A percentile compares a stretch with the other conserved stretches of the same genome.
Conservation (phyloP, 2,888 invertebrate genomes). For the Iselma pallidipennis region DNA sequence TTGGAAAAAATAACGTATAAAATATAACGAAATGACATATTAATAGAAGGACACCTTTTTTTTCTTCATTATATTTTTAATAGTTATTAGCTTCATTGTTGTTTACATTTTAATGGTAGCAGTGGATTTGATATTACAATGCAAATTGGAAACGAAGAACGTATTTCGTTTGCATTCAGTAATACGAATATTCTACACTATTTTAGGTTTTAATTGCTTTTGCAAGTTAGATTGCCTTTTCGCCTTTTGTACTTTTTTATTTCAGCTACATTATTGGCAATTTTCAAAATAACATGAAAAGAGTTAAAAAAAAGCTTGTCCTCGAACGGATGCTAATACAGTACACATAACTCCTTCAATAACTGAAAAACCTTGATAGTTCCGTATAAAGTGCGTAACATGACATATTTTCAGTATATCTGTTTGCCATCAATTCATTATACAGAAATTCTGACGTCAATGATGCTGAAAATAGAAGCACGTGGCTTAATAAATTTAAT, state of each 20-base stretch:
- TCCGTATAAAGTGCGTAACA: too few species aligned
- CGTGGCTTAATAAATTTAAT: too few species aligned
- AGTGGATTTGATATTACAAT: conserved; percentile 13
- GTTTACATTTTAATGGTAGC: conserved; percentile 13
- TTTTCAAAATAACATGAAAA: neutral
- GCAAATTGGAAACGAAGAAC: conserved; percentile 6
- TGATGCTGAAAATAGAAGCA: too few species aligned
- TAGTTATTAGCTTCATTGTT: neutral
- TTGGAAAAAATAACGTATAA: neutral
- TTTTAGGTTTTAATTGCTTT: neutral
- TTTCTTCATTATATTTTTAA: neutral
- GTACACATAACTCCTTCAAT: too few species aligned
- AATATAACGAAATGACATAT: neutral
- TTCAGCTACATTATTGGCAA: neutral
- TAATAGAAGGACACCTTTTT: neutral
- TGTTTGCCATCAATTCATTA: too few species aligned
- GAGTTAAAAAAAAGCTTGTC: too few species aligned
- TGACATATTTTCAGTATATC: too few species aligned
- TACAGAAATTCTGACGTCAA: too few species aligned
- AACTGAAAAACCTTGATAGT: too few species aligned
- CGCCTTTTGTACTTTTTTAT: neutral
- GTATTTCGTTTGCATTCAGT: conserved; percentile 5
- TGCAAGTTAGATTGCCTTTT: neutral
- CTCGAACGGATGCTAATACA: too few species aligned
- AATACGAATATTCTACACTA: neutral